Conservation (phyloP, 2,797 vertebrate species). For the Danio aesculapii region DNA sequence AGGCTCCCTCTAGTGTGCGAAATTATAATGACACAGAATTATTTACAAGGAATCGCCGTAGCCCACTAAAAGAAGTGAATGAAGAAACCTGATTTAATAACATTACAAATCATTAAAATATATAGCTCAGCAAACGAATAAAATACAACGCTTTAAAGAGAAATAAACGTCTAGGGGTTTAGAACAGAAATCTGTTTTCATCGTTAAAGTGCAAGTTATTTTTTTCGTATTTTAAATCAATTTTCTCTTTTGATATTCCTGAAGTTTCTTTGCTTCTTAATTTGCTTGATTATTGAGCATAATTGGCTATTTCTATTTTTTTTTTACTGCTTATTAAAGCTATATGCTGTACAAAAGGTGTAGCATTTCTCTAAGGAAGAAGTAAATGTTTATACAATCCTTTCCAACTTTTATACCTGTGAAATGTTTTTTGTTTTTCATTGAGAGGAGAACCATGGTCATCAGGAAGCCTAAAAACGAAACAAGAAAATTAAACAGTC, state of each 20-base stretch:
- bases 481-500: neutral
- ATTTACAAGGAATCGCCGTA: neutral
- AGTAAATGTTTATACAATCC: no score
- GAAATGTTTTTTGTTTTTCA: no score
- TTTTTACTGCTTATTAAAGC: neutral
- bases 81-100: neutral
- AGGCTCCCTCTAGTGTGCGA: constrained; percentile 59
- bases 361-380: no score
- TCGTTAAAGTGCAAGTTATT: neutral
- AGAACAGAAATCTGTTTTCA: neutral
- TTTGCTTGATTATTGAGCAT: neutral
- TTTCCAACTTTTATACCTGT: no score
- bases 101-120: neutral
- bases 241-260: neutral
- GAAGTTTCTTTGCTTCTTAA: neutral
- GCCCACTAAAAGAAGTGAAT: neutral
- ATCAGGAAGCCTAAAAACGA: no score
- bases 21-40: constrained; percentile 38
- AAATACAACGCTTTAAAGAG: neutral
- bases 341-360: neutral
- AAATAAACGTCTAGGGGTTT: neutral
- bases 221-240: neutral
- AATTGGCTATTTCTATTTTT: neutral
- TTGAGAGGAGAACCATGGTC: no score
- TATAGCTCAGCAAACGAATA: neutral